Conservation (phyloP, 2,888 invertebrate genomes). For the Nemoura dubitans region DNA sequence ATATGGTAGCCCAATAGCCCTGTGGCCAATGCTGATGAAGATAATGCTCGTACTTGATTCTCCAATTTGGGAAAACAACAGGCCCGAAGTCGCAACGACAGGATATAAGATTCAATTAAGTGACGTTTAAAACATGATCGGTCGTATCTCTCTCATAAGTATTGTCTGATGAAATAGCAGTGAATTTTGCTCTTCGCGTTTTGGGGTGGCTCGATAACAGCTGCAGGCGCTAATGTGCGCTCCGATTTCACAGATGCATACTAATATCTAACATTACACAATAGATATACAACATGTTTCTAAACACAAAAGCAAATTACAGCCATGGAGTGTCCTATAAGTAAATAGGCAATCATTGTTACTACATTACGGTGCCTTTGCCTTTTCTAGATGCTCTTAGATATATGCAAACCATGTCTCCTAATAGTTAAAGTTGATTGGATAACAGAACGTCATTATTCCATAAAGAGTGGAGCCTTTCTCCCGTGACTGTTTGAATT, state of each 20-base stretch:
- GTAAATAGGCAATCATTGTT: neutral
- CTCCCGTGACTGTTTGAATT: constrained; percentile 7
- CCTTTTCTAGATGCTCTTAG: neutral
- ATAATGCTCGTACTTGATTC: neutral
- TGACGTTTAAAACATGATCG: neutral
- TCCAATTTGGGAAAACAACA: neutral
- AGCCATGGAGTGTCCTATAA: neutral
- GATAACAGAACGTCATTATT: constrained; percentile 12
- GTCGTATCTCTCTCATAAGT: too few species aligned
- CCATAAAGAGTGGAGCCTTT: constrained; percentile 3
- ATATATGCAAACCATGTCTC: neutral
- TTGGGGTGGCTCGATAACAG: neutral
- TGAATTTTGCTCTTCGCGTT: neutral
- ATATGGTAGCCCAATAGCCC: neutral
- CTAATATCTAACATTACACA: neutral
- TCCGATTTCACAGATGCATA: neutral
- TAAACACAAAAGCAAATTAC: neutral
- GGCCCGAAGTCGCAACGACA: neutral
- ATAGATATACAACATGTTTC: neutral
- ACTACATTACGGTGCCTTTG: neutral
- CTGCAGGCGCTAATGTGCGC: neutral
- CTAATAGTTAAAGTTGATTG: neutral
- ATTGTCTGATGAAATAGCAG: too few species aligned
- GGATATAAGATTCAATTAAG: neutral
- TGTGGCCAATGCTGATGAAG: neutral